These are phyloP conservation scores for Podocnemis expansa DNA, from an alignment of 2,113 vertebrate species.

Conservation along the genomic window DNA sequence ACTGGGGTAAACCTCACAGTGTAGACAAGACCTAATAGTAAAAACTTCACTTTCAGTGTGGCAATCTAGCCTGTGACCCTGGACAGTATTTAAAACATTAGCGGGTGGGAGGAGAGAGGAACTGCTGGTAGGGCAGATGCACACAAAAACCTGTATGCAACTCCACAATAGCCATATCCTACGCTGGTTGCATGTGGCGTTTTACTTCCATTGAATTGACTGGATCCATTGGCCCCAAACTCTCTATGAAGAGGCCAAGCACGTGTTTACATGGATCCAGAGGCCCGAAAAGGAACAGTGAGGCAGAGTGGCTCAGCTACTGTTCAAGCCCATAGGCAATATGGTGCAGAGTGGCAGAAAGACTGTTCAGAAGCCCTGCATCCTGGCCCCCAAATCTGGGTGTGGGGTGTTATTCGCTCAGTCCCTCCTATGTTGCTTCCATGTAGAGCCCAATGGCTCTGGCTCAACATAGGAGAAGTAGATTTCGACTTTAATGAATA, in stretches of 20 bases:
- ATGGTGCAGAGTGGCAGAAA: background rate
- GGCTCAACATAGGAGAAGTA: background rate
- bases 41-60: background rate
- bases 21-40: background rate
- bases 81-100: rapidly evolving
- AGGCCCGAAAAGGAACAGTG: background rate
- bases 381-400: background rate
- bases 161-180: background rate
- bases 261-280: background rate
- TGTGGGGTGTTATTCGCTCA: background rate
- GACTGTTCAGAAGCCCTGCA: rapidly evolving
- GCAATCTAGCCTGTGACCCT: background rate
- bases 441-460: background rate
- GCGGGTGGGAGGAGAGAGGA: background rate
- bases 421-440: background rate
- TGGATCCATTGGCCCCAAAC: background rate
- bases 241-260: rapidly evolving
- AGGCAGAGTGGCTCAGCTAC: background rate
- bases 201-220: rapidly evolving
- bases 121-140: background rate
- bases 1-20: background rate
- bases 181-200: rapidly evolving
- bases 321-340: background rate
- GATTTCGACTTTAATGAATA: slow-evolving; percentile 15
- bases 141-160: background rate